Percentiles rank a stretch among this genome's conserved stretches.
Conservation (phyloP, 2,888 invertebrate species). For the Ferrisia virgata region DNA sequence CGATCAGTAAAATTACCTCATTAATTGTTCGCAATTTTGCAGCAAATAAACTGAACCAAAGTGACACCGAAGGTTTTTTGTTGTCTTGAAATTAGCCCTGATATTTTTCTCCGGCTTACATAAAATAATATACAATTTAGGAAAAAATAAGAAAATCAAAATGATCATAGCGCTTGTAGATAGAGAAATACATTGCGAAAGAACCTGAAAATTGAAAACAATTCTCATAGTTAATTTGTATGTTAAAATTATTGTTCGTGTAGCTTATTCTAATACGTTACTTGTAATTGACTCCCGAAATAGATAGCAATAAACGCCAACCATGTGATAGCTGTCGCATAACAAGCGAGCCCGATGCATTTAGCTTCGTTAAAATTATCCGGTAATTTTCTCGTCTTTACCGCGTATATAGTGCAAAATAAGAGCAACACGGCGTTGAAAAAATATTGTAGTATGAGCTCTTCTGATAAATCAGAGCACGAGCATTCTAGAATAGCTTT, state of each 20-base stretch:
- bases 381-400: conserved; percentile 73
- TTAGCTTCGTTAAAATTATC: conserved; percentile 78
- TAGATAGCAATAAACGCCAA: conserved; percentile 74
- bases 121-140: conserved; percentile 73
- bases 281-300: conserved; percentile 61
- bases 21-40: not conserved
- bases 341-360: conserved; percentile 77
- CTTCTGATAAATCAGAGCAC: not conserved
- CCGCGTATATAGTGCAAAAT: conserved; percentile 73
- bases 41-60: not conserved
- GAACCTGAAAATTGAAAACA: conserved; percentile 42
- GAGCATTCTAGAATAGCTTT: not conserved
- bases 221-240: too few relatives aligned
- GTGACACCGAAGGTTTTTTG: conserved; percentile 63
- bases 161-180: conserved; percentile 71
- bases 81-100: conserved; percentile 69
- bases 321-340: conserved; percentile 75
- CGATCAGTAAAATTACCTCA: not conserved
- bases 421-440: conserved; percentile 69
- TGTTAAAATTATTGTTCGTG: not conserved
- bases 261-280: not conserved
- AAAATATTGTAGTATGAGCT: conserved; percentile 61
- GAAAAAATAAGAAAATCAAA: conserved; percentile 69
- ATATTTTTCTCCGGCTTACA: conserved; percentile 74
- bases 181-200: conserved; percentile 63